Evolutionary conservation across 2,113 vertebrate species (phyloP).

Genomic region (Tetrax tetrax): DNA sequence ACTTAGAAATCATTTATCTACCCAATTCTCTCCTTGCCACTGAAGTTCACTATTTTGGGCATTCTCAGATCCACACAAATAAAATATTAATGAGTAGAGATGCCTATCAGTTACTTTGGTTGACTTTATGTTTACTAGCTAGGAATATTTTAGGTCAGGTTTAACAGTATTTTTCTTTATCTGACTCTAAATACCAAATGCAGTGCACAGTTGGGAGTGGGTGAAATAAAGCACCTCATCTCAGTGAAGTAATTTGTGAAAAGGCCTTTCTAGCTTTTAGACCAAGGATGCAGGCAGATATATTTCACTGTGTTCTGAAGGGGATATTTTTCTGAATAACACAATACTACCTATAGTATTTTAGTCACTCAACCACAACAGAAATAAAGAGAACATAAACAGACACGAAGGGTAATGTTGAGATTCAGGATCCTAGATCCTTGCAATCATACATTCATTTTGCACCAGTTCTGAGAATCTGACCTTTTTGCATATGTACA

Average conservation of each 20-base stretch:
- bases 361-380: not conserved
- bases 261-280: not conserved
- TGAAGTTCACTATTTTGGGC: not conserved
- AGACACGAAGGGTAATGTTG: not conserved
- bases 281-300: not conserved
- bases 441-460: not conserved
- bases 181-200: not conserved
- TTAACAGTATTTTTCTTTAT: not conserved
- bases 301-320: not conserved
- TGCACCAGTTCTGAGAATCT: not conserved
- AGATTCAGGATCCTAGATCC: not conserved
- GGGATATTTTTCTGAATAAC: not conserved
- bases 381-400: not conserved
- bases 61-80: not conserved
- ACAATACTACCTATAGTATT: not conserved
- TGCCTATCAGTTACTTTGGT: not conserved
- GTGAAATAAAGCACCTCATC: not conserved
- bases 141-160: not conserved
- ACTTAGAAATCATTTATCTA: not conserved
- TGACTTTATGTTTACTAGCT: not conserved
- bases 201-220: not conserved
- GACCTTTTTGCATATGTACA: not conserved
- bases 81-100: not conserved
- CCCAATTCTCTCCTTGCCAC: not conserved
- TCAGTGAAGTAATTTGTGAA: not conserved